A percentile compares a stretch with the other conserved stretches of the same genome.
Conservation (phyloP, 2,113 vertebrate genomes). For the Nanger granti region DNA sequence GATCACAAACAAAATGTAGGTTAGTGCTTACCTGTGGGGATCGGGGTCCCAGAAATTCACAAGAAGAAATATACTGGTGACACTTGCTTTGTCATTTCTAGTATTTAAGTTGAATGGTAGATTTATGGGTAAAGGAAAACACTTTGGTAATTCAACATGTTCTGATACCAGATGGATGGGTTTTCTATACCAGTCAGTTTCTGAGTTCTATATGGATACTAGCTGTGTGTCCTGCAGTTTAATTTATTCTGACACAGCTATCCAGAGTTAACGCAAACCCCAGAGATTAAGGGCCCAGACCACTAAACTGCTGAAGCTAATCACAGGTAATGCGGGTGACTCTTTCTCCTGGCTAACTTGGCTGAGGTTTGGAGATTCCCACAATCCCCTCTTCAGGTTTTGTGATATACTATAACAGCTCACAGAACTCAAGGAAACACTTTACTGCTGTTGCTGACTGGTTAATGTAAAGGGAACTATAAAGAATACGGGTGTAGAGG, state of each 20-base stretch:
- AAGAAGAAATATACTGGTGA: not conserved
- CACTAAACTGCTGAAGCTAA: not conserved
- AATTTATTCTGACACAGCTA: not conserved
- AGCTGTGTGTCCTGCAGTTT: not conserved
- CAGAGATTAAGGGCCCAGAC: not conserved
- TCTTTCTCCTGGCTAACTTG: not conserved
- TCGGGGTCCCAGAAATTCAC: not conserved
- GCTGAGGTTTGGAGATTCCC: not conserved
- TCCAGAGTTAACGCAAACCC: not conserved
- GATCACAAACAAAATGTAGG: not conserved
- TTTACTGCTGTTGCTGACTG: not conserved
- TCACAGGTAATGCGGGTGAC: not conserved
- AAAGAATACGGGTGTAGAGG: not conserved
- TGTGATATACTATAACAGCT: not conserved
- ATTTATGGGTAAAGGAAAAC: not conserved
- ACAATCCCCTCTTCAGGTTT: not conserved
- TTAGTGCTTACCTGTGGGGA: not conserved
- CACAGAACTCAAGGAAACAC: not conserved
- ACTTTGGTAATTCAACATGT: not conserved
- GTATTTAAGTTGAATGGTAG: not conserved
- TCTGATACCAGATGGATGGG: not conserved
- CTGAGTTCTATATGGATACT: not conserved
- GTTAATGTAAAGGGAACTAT: not conserved
- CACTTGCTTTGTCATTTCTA: not conserved
- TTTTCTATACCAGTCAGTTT: not conserved